Evolutionary conservation across 1,140 invertebrate genomes (phyloP), one percentile per base, ranked within the genome.

Genomic region (Apolygus lucorum): DNA sequence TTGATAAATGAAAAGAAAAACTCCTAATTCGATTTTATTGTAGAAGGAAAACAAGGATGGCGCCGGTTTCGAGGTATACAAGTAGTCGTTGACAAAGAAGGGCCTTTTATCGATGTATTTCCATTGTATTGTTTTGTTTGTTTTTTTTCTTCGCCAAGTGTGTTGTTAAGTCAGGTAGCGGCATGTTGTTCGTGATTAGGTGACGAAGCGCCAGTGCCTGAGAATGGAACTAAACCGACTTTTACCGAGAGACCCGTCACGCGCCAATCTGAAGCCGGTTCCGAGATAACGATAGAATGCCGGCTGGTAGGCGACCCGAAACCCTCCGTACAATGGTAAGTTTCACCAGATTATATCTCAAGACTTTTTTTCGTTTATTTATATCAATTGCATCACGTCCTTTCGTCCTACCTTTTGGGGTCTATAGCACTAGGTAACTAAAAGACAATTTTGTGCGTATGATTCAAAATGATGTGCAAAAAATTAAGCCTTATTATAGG

Each of bases 191-290:
- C 70, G 73, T 68, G 70, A 69, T 70, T 74, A 93, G 92, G 91
- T 90, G 92, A 94, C 82, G 92, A 94, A 83, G 90, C 91, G 76
- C 89, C 91, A 68, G 88, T 92, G 75, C 91, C 91, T 71, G 88
- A 90, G 74, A 69, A 63, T 52, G 93, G 90, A 77, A 90, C 92
- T 78, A 93, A 92, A 81, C 95, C 95, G 66, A 95, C 92, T 70
- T 98, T 99, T 83, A 96, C 93, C 73, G 93, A 96, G 85, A 87
- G 95, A 82, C 95, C 95, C 26, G 85, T 93, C 76, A 98, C 97
- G 78, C 87, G 91, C 81, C 95, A 98, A 84, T 91, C 90, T 72
- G 93, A 96, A 74, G 92, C 95, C 82, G 92, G 92, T 76, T 87
- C 86, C 76, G 93, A 90, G 80, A 93, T 98, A 76, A 89, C 89